Evolutionary conservation across 1,140 invertebrate species (phyloP), one percentile per base, ranked within the genome.

Genomic region (Eupeodes corollae): DNA sequence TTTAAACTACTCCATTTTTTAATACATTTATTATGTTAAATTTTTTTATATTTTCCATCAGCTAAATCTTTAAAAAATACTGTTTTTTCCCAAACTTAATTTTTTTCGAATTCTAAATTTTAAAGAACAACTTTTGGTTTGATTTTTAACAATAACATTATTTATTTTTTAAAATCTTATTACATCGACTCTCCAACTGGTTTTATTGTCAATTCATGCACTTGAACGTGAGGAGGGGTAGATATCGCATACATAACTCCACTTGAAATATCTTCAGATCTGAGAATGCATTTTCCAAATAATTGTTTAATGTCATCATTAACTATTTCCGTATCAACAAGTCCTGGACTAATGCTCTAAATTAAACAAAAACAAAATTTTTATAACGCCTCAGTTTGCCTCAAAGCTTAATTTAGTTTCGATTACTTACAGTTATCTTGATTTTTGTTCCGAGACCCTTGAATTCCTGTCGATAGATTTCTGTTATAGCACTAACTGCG

Each of bases 161-260:
- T n/a, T n/a, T n/a, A n/a, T n/a, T n/a, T n/a, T 26, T 26, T 26
- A 26, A 26, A 26, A 26, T 26, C 8, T 26, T 5, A 26, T 26
- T 8, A 26, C 21, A 32, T 43, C 30, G 21, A 18, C 38, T 59
- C 57, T 0, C 67, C 69, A 18, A 69, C 47, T 8, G 57, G 58
- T 55, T 61, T 63, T 34, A 73, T 58, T 26, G 58, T 67, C 52
- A 71, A 48, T 55, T 71, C 61, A 46, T 66, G 65, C 16, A 73
- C 59, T 64, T 82, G 79, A 1, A 82, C 77, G 47, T 74, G 63
- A 2, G 72, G 63, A 0, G 80, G 78, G 0, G 78, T 76, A 6
- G 63, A 67, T 10, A 84, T 47, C 1, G 71, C 73, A 49, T 78
- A 83, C 2, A 78, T 49, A 0, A 79, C 67, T 2, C 71, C 71